Conservation (phyloP, 2,113 vertebrate genomes). For the Eulacestoma nigropectus region DNA sequence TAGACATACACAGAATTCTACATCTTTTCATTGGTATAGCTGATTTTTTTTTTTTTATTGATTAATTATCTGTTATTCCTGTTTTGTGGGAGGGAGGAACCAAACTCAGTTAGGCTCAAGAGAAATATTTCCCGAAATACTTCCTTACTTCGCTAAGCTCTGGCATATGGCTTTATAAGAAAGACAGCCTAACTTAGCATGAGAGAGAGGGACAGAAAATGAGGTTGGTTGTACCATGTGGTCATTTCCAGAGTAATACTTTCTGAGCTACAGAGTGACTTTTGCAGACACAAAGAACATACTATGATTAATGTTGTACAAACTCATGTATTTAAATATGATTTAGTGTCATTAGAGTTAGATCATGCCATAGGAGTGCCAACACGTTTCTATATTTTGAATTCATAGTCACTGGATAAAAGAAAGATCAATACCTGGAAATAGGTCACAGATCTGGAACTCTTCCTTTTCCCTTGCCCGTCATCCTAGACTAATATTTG, state of each 20-base stretch:
- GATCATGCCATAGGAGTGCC: neutral
- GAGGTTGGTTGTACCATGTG: neutral
- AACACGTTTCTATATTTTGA: neutral
- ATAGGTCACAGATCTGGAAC: neutral
- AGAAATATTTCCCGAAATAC: neutral
- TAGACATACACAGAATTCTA: neutral
- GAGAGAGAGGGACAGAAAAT: neutral
- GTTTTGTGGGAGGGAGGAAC: neutral
- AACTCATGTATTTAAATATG: neutral
- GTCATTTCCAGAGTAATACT: neutral
- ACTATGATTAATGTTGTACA: neutral
- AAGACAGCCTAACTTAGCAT: neutral
- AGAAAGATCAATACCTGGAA: neutral
- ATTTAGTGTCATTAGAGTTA: neutral
- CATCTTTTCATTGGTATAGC: neutral
- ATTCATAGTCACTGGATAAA: neutral
- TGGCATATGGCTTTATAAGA: rapidly evolving
- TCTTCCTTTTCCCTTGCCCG: neutral
- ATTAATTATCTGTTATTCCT: neutral
- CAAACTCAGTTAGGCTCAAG: neutral
- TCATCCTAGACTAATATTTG: neutral
- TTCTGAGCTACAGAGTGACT: neutral
- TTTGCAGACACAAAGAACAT: neutral
- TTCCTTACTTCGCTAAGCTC: neutral
- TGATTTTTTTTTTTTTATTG: neutral